phyloP scores from a whole-genome alignment of 2,113 vertebrate species.

The Larimichthys crocea region DNA sequence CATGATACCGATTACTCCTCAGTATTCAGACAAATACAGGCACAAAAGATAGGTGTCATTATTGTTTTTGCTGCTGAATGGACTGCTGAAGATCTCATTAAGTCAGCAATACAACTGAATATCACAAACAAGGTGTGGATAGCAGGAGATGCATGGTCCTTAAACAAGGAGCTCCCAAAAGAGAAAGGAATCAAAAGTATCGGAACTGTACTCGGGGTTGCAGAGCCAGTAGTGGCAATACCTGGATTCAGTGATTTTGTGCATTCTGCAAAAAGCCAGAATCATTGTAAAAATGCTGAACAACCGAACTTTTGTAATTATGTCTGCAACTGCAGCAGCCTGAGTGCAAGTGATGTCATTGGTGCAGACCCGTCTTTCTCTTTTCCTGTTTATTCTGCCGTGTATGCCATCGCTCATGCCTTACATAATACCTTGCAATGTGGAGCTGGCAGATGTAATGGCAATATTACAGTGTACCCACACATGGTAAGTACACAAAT shows the following conservation, averaged over 20 bases:
- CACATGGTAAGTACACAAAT: constrained; percentile 81
- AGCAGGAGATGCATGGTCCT: constrained; percentile 84
- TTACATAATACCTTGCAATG: constrained; percentile 87
- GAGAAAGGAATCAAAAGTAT: constrained; percentile 78
- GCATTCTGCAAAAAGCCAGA: constrained; percentile 22
- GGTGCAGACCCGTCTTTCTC: constrained; percentile 59
- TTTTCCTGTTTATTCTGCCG: constrained; percentile 82
- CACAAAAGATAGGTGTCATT: constrained; percentile 66
- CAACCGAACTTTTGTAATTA: constrained; percentile 72
- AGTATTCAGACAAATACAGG: constrained; percentile 70
- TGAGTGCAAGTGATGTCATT: no score
- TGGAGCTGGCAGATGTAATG: constrained; percentile 69
- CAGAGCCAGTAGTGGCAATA: constrained; percentile 48
- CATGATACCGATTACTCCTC: constrained; percentile 16
- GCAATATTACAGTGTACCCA: constrained; percentile 75
- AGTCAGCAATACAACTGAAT: constrained; percentile 80
- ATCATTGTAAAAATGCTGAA: accelerated
- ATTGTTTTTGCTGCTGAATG: constrained; percentile 66
- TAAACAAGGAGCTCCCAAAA: constrained; percentile 70
- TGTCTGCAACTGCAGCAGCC: constrained; percentile 69
- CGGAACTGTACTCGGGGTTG: constrained; percentile 84
- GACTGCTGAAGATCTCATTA: constrained; percentile 68
- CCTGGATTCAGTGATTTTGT: constrained; percentile 79
- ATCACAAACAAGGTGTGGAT: constrained; percentile 88
- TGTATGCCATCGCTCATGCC: constrained; percentile 84